phyloP scores from a whole-genome alignment of 2,113 vertebrate genomes.

The Phainopepla nitens region DNA sequence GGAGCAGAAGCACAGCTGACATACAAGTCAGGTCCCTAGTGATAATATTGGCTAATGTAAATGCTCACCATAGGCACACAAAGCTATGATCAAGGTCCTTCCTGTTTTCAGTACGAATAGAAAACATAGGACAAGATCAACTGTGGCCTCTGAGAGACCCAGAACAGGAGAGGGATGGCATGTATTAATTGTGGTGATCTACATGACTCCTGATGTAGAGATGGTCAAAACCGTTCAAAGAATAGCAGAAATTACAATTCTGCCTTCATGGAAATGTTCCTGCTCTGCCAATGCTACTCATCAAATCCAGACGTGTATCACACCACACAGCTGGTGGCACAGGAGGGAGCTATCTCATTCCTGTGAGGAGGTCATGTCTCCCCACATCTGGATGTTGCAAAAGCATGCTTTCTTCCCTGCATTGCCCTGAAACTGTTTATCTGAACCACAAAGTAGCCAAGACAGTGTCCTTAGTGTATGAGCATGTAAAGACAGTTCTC shows the following conservation, averaged over 20 bases:
- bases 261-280: background rate
- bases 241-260: background rate
- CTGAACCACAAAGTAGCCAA: background rate
- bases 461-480: background rate
- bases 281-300: background rate
- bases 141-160: background rate
- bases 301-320: background rate
- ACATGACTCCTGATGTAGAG: background rate
- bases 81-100: background rate
- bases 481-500: background rate
- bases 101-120: background rate
- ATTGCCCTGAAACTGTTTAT: background rate
- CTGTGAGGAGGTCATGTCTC: background rate
- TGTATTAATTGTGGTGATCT: background rate
- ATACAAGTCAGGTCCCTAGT: background rate
- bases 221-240: background rate
- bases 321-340: background rate
- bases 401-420: background rate
- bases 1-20: background rate
- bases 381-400: background rate
- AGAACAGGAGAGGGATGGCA: background rate
- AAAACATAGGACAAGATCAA: background rate
- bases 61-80: background rate
- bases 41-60: background rate
- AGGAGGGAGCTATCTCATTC: background rate